A percentile compares a stretch with the other conserved stretches of the same genome.
These are phyloP conservation scores for Coronaproctus castanopsis DNA, from an alignment of 2,888 invertebrate genomes.

Conservation along the genomic window DNA sequence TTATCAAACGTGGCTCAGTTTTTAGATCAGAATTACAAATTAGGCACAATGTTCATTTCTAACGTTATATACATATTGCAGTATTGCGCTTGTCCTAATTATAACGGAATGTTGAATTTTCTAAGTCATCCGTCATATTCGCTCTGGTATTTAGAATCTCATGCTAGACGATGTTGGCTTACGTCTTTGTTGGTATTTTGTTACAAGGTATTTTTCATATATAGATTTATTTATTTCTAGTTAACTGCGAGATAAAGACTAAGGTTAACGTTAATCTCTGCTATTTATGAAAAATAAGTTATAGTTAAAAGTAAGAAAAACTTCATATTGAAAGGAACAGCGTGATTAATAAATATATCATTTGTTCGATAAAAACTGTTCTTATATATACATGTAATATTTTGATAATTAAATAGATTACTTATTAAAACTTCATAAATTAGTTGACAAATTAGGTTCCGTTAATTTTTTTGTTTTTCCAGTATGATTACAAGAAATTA, in stretches of 20 bases:
- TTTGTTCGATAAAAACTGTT: too few species aligned
- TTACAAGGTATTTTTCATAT: constrained; percentile 55
- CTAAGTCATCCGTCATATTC: constrained; percentile 55
- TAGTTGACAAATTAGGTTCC: too few species aligned
- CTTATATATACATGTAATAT: too few species aligned
- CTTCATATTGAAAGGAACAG: too few species aligned
- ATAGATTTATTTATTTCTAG: background rate
- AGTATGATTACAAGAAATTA: constrained; percentile 58
- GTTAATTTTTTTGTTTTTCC: constrained; percentile 21
- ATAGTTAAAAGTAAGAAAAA: too few species aligned
- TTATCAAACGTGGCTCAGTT: constrained; percentile 82
- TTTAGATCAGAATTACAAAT: constrained; percentile 83
- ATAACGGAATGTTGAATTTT: constrained; percentile 33
- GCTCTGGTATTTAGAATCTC: constrained; percentile 69
- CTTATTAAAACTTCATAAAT: too few species aligned
- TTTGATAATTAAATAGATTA: too few species aligned
- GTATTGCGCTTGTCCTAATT: constrained; percentile 60
- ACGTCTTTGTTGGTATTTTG: constrained; percentile 77
- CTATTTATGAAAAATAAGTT: too few species aligned
- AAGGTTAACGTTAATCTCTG: too few species aligned
- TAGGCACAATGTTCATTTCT: constrained; percentile 73
- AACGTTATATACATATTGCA: constrained; percentile 59
- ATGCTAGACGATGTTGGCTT: constrained; percentile 77
- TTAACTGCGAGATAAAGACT: background rate
- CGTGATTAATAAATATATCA: too few species aligned